Evolutionary conservation across 2,113 vertebrate genomes (phyloP).

Genomic region (Larimichthys polyactis): DNA sequence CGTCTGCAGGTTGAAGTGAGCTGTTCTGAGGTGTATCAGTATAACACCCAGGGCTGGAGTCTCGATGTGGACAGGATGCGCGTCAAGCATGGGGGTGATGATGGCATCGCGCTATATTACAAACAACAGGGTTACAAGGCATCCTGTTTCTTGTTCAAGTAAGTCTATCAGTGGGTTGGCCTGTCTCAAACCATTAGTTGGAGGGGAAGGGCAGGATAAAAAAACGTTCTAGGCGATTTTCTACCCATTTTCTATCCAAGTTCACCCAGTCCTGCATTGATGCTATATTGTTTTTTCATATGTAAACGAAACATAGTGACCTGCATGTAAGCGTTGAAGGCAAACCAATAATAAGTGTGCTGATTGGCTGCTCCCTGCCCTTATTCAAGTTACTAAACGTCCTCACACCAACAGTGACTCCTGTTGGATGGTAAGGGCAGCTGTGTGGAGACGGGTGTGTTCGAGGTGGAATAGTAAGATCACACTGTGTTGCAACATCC

Average conservation of each 20-base stretch:
- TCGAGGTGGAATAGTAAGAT: not conserved
- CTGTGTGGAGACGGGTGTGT: not conserved
- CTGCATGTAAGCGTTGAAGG: too few relatives aligned
- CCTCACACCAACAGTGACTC: too few relatives aligned
- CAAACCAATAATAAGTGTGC: too few relatives aligned
- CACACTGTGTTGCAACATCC: too few relatives aligned
- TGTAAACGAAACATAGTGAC: too few relatives aligned
- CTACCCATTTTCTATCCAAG: too few relatives aligned
- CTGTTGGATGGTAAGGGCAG: not conserved
- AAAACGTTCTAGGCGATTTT: too few relatives aligned
- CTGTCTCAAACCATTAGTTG: not conserved
- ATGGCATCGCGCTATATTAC: conserved; percentile 77
- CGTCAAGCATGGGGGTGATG: conserved; percentile 63
- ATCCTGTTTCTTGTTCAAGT: conserved; percentile 91
- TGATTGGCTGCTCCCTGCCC: too few relatives aligned
- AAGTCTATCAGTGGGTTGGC: conserved; percentile 55
- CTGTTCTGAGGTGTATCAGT: conserved; percentile 88
- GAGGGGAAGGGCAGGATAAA: not conserved
- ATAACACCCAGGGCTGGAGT: conserved; percentile 87
- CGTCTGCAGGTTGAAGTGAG: conserved; percentile 85
- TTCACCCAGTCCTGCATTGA: too few relatives aligned
- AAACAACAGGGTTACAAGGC: conserved; percentile 62
- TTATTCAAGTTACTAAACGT: too few relatives aligned
- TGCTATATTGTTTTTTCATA: too few relatives aligned
- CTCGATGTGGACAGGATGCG: conserved; percentile 85